These are phyloP conservation scores for Pristionchus exspectatus DNA, from an alignment of 2,888 invertebrate genomes.

Conservation along the genomic window DNA sequence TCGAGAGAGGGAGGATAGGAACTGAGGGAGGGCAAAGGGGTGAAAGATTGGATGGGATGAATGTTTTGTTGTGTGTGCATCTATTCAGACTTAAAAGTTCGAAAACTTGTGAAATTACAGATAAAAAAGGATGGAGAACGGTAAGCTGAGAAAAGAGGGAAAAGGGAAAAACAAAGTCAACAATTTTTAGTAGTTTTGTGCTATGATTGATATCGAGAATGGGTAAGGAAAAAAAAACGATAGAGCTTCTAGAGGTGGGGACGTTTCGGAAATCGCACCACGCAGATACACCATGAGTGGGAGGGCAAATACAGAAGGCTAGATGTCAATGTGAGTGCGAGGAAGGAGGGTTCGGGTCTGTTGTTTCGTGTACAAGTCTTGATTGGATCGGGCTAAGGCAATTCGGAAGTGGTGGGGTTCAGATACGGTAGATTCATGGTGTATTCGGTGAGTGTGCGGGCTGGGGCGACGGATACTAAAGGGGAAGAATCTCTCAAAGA, in stretches of 20 bases:
- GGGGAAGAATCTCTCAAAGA: constrained; percentile 19
- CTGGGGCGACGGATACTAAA: background rate
- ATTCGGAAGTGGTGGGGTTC: background rate
- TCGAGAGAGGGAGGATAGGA: too few species aligned
- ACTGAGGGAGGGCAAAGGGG: background rate
- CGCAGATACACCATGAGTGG: constrained; percentile 27
- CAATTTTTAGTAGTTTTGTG: constrained; percentile 55
- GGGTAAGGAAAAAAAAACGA: background rate
- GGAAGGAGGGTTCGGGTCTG: background rate
- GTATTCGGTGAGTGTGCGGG: background rate
- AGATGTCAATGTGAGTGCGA: background rate
- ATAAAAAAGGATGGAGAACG: background rate
- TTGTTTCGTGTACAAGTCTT: constrained; percentile 21
- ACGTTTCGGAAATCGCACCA: constrained; percentile 41
- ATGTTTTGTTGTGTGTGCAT: constrained; percentile 17
- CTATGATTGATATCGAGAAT: constrained; percentile 17
- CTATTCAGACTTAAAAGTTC: constrained; percentile 12
- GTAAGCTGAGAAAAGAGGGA: background rate
- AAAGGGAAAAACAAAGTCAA: constrained; percentile 47
- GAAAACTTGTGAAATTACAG: constrained; percentile 4
- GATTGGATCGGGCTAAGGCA: constrained; percentile 30
- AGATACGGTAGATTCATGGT: constrained; percentile 29
- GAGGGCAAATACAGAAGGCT: background rate
- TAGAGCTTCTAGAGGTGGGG: background rate
- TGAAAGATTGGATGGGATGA: constrained; percentile 43